A percentile compares a stretch with the other conserved stretches of the same genome.
phyloP scores from a whole-genome alignment of 64 coral and sea anemone species.

The Actinia tenebrosa region DNA sequence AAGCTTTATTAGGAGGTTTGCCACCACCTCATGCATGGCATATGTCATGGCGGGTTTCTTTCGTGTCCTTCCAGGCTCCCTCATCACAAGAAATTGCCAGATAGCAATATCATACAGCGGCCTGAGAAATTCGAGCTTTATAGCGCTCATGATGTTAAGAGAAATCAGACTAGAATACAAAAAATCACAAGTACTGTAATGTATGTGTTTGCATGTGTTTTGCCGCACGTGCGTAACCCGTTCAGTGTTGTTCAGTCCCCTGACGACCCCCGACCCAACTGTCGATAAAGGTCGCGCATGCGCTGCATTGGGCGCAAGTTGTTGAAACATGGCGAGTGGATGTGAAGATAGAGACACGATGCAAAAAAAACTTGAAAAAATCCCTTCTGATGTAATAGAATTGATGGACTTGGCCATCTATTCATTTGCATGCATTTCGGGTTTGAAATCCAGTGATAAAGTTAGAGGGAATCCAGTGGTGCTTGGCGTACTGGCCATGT shows the following conservation, averaged over 20 bases:
- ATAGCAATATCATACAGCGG: conserved; percentile 45
- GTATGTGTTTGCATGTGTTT: no score
- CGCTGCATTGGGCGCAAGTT: no score
- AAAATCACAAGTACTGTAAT: no score
- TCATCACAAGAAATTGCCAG: conserved; percentile 25
- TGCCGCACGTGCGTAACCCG: no score
- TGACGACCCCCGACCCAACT: no score
- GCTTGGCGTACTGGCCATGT: not conserved
- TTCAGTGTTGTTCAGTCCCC: no score
- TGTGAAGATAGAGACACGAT: no score
- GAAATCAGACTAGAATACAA: no score
- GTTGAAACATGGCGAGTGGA: no score
- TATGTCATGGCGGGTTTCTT: not conserved
- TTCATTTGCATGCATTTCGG: not conserved
- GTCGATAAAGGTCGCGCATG: no score
- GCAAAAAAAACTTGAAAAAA: no score
- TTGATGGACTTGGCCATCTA: not conserved
- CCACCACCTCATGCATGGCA: conserved; percentile 28
- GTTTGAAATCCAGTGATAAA: not conserved
- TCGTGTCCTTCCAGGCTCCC: not conserved
- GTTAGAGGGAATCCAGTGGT: not conserved
- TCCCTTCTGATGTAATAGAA: not conserved
- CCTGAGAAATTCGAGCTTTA: conserved; percentile 11
- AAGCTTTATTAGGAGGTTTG: conserved; percentile 25
- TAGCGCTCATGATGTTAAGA: not conserved